Percentiles rank a stretch among this genome's conserved stretches.
Evolutionary conservation across 2,797 vertebrate species (phyloP).

Genomic region (Synaphobranchus kaupii): DNA sequence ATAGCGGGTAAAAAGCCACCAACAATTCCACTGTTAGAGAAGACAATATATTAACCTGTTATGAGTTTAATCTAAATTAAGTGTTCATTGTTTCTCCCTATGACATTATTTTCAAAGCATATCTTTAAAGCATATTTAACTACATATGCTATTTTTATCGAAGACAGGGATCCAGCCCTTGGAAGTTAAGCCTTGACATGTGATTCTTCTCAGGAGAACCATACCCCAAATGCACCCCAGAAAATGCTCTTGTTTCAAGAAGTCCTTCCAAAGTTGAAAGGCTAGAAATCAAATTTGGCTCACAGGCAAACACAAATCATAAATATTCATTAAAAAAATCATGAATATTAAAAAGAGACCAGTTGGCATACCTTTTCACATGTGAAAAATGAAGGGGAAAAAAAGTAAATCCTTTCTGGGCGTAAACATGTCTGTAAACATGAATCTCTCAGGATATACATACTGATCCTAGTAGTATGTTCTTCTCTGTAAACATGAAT

Average conservation of each 20-base stretch:
- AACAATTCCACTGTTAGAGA: no score
- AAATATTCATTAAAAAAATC: constrained; percentile 61
- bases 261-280: constrained; percentile 74
- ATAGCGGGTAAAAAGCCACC: no score
- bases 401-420: not conserved
- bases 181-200: constrained; percentile 29
- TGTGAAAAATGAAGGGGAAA: constrained; percentile 13
- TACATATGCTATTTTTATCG: constrained; percentile 58
- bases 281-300: constrained; percentile 66
- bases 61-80: constrained; percentile 58
- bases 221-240: constrained; percentile 24
- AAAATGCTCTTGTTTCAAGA: constrained; percentile 65
- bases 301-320: constrained; percentile 63
- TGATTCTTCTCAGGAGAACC: not conserved
- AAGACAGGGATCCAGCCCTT: constrained; percentile 31
- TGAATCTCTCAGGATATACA: not conserved
- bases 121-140: constrained; percentile 62
- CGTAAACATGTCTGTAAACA: not conserved
- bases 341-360: constrained; percentile 56
- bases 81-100: constrained; percentile 61
- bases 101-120: constrained; percentile 60
- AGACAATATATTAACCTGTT: not conserved
- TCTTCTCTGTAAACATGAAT: not conserved
- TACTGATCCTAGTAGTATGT: no score
- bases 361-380: constrained; percentile 45